Evolutionary conservation across 2,888 invertebrate species (phyloP).

Genomic region (Mycalesis mineus): DNA sequence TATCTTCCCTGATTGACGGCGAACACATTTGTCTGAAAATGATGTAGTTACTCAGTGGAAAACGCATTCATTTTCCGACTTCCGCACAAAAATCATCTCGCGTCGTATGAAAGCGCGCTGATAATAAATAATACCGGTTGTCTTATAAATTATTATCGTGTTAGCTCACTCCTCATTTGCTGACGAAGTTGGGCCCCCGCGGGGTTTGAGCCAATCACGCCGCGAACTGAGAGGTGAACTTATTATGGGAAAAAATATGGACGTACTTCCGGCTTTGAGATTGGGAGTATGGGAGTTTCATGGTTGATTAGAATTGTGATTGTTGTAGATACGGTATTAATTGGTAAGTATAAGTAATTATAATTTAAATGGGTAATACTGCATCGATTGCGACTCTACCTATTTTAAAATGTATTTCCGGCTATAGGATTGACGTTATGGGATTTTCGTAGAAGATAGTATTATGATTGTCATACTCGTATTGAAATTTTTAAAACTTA

Average conservation of each 20-base stretch:
- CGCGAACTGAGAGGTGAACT: conserved; percentile 55
- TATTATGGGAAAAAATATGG: conserved; percentile 64
- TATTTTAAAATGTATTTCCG: too few species aligned
- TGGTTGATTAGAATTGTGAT: background rate
- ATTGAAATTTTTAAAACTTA: too few species aligned
- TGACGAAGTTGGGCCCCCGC: conserved; percentile 71
- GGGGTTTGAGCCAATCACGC: conserved; percentile 73
- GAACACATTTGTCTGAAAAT: too few species aligned
- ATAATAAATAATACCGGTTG: conserved; percentile 70
- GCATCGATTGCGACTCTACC: too few species aligned
- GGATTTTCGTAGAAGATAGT: too few species aligned
- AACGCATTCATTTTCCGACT: background rate
- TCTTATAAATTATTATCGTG: conserved; percentile 75
- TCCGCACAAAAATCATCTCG: conserved; percentile 17
- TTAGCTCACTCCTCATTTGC: conserved; percentile 77
- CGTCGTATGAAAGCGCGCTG: conserved; percentile 47
- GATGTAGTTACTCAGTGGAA: too few species aligned
- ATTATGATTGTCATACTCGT: too few species aligned
- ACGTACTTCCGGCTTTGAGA: conserved; percentile 16
- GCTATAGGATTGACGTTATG: too few species aligned
- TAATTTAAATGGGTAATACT: too few species aligned
- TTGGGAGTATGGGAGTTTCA: conserved; percentile 9
- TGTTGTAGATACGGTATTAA: too few species aligned
- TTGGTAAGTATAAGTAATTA: too few species aligned
- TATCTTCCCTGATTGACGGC: too few species aligned